A percentile compares a stretch with the other conserved stretches of the same genome.
phyloP scores from a whole-genome alignment of 2,797 vertebrate genomes.

The Arrhamphus sclerolepis region DNA sequence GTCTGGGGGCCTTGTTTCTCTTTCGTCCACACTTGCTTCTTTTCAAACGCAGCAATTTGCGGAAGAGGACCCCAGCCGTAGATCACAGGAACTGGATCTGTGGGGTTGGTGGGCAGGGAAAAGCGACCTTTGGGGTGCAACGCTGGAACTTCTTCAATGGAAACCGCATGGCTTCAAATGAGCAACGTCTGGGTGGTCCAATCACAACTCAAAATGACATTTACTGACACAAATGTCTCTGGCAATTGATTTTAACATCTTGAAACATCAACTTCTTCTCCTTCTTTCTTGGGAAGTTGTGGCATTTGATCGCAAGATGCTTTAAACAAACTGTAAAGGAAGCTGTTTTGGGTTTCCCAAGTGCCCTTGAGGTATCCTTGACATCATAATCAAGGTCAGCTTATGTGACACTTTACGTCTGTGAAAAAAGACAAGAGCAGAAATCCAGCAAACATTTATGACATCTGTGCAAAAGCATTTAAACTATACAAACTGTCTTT shows the following conservation, averaged over 20 bases:
- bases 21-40: slow-evolving; percentile 47
- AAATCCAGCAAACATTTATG: slow-evolving; percentile 14
- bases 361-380: slow-evolving; percentile 36
- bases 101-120: slow-evolving; percentile 42
- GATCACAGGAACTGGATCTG: slow-evolving; percentile 66
- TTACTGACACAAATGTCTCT: slow-evolving; percentile 68
- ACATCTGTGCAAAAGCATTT: slow-evolving; percentile 9
- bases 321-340: slow-evolving; percentile 49
- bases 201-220: slow-evolving; percentile 69
- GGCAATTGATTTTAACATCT: slow-evolving; percentile 53
- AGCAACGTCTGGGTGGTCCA: slow-evolving; percentile 73
- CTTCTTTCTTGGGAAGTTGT: slow-evolving; percentile 26
- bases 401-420: slow-evolving; percentile 21
- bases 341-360: slow-evolving; percentile 41
- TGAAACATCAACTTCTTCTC: slow-evolving; percentile 50
- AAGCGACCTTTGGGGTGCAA: slow-evolving; percentile 56
- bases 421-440: slow-evolving; percentile 14
- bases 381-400: slow-evolving; percentile 31
- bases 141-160: slow-evolving; percentile 68
- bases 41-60: slow-evolving; percentile 70
- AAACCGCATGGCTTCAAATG: slow-evolving; percentile 72
- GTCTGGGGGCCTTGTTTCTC: slow-evolving; percentile 44
- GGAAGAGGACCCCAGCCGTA: slow-evolving; percentile 61
- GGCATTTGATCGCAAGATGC: slow-evolving; percentile 37
- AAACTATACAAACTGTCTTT: slow-evolving; percentile 12